These are phyloP conservation scores for Sebastolobus alascanus DNA, from an alignment of 2,797 vertebrate genomes.

Conservation along the genomic window DNA sequence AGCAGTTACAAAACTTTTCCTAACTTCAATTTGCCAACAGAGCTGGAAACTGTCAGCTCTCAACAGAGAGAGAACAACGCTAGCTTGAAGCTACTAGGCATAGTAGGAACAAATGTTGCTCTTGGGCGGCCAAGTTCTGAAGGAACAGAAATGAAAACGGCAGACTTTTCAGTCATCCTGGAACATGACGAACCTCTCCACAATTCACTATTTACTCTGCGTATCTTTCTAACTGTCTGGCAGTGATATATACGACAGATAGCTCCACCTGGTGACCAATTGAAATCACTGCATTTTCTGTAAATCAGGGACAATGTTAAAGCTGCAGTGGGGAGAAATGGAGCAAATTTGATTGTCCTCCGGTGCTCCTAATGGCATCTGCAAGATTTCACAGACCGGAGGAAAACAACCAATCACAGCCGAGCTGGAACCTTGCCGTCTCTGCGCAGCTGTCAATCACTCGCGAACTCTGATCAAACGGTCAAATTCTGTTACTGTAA, in stretches of 20 bases:
- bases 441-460: no score
- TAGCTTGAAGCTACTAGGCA: conserved; percentile 30
- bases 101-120: not conserved
- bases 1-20: not conserved
- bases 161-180: not conserved
- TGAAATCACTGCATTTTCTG: not conserved
- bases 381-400: no score
- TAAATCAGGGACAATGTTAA: not conserved
- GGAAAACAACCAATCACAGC: no score
- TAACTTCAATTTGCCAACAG: conserved; percentile 11
- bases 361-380: no score
- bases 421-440: no score
- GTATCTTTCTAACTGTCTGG: not conserved
- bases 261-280: conserved; percentile 2
- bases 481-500: no score
- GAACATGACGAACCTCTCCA: conserved; percentile 5
- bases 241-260: not conserved
- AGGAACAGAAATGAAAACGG: not conserved
- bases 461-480: no score
- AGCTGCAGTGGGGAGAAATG: not conserved
- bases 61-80: conserved; percentile 5
- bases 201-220: not conserved
- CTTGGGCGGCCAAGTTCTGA: conserved; percentile 1
- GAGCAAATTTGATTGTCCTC: no score
- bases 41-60: not conserved